These are phyloP conservation scores for Etheostoma nigrum DNA, from an alignment of 2,797 vertebrate species.

Conservation along the genomic window DNA sequence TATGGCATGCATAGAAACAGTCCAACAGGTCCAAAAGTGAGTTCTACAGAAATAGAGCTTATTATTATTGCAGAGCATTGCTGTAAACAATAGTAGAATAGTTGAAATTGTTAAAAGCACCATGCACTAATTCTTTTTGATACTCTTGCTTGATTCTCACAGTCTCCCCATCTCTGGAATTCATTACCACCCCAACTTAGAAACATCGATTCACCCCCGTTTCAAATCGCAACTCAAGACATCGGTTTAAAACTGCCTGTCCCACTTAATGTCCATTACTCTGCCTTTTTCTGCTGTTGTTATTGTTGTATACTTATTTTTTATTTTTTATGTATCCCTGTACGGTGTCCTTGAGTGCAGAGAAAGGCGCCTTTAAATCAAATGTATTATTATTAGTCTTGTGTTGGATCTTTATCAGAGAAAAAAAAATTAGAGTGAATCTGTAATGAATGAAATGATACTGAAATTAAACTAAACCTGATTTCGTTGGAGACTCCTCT, in stretches of 20 bases:
- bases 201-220: no score
- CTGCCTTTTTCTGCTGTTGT: no score
- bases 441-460: constrained; percentile 31
- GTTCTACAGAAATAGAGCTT: not conserved
- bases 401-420: constrained; percentile 13
- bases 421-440: constrained; percentile 13
- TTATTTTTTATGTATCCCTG: no score
- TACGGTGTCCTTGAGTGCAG: no score
- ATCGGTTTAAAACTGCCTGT: no score
- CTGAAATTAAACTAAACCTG: constrained; percentile 48
- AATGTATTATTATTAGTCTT: not conserved
- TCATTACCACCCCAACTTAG: no score
- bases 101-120: constrained; percentile 8
- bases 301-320: no score
- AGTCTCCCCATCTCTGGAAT: no score
- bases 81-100: not conserved
- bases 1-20: not conserved
- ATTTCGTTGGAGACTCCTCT: constrained; percentile 43
- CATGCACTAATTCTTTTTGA: not conserved
- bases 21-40: not conserved
- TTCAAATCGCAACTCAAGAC: no score
- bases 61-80: not conserved
- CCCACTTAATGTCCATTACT: no score
- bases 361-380: no score
- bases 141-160: not conserved